Evolutionary conservation across 2,113 vertebrate genomes (phyloP), one percentile per base, ranked within the genome.

Genomic region (Hepsetus odoe): DNA sequence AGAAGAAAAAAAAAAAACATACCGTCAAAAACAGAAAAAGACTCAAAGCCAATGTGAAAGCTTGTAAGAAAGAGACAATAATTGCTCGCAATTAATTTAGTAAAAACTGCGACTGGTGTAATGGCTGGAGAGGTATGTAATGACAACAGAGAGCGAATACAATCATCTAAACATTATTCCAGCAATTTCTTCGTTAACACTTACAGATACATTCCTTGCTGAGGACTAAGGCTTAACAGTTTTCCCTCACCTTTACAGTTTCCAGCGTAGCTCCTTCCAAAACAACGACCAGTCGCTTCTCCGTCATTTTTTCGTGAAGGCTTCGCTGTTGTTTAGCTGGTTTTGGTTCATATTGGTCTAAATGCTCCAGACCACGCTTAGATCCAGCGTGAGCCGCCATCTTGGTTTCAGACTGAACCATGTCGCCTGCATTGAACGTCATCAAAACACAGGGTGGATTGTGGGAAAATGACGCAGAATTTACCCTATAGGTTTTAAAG

Each of bases 211-310:
- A n/a, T n/a, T n/a, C n/a, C n/a, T n/a, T n/a, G n/a, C n/a, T n/a
- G n/a, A n/a, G n/a, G n/a, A n/a, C n/a, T n/a, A 49, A 1, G 5
- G 46, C 26, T 59, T 11, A 11, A 0, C 18, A 59, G 26, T 56
- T 12, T 16, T 24, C 2, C 18, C 35, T 83, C 89, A 98, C 97
- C 95, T 98, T 98, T 28, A 98, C 97, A 0, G 96, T 98, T 89
- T 98, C 97, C 83, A 99, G 86, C 3, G 95, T 95, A 0, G 97
- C 96, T 16, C 97, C 95, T 83, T 98, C 97, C 86, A 98, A 86
- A 79, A 98, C 89, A 62, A 99, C 96, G 42, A 98, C 83, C 9
- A 99, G 91, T 16, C 96, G 90, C 32, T 90, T 89, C 62, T 94
- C 92, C 0, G 87, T 75, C 91, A 93, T 93, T 6, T 87, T 90